Evolutionary conservation across 2,888 invertebrate species (phyloP), one percentile per base, ranked within the genome.

Genomic region (Catocala fraxini): DNA sequence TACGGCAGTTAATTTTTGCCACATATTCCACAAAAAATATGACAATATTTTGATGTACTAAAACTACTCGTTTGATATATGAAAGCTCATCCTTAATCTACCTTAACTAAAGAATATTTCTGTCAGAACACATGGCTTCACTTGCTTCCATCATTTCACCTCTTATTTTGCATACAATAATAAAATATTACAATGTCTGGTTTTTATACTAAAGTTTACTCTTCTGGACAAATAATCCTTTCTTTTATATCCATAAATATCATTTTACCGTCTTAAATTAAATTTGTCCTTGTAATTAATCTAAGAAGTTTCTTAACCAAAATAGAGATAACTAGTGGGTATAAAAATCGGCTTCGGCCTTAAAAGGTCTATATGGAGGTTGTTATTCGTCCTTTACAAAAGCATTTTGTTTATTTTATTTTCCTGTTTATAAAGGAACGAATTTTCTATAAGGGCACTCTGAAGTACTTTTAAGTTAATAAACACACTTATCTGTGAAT

Each of bases 401-500:
- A 51, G 60, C 49, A 43, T 65, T 71, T 74, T 70, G 71, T 64
- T 67, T 48, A 48, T 59, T 62, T 70, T 63, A 59, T 77, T 70
- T 68, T 77, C 71, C 68, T 74, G 71, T 68, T 68, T 66, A 42
- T 51, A 42, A 11, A 33, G 25, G 48, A 46, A 54, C 13, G 51
- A 61, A 54, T 61, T 74, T 63, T 56, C 55, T 47, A 57, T 63
- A 62, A 54, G 41, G 56, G 51, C 65, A 65, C 47, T 60, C 43
- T 25, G 48, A 56, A 69, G 59, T 53, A 58, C 35, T 72, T 59
- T 56, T 46, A 68, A 72, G 65, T 56, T 68, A 62, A 69, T 65
- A 57, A 69, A 69, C 59, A 63, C 55, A 59, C 54, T 71, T 66
- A 46, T 48, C 48, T 54, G 25, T 35, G 48, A 62, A 45, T 46